Evolutionary conservation across 92 coral and sea anemone genomes (phyloP), one percentile per base, ranked within the genome.

Genomic region (Ricordea florida): DNA sequence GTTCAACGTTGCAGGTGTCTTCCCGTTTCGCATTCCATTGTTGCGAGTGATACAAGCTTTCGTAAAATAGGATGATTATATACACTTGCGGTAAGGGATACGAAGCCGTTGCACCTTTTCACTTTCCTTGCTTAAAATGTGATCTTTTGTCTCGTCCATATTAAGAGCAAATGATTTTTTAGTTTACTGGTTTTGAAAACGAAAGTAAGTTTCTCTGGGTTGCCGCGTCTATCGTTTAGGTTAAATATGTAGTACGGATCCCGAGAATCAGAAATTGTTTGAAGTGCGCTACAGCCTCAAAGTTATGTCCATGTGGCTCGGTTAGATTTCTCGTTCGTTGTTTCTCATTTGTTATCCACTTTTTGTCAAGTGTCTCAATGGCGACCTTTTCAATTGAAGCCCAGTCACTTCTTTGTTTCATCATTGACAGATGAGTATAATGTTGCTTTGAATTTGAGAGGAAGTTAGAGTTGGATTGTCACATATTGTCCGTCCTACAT

Each of bases 51-150:
- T 32, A 72, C 80, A 1, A 72, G 67, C 44, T 45, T 56, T 40
- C 69, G 56, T 36, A 72, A 13, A 16, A 72, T 20, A 16, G 78
- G 80, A 22, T 72, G 78, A 13, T 43, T n/a, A 34, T 74, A 78
- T 3, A 78, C 76, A 53, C 84, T 67, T 10, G 84, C 84, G 32
- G 84, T 55, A 2, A 78, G 68, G 3, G 84, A 67, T 36, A 38
- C 84, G 44, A 78, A 66, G 25, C 84, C 84, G 33, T 55, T 53
- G 51, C 77, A 78, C 29, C 84, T 78, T 67, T 78, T 78, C 16
- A 78, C 84, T 34, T 78, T 78, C 76, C 14, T 67, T 27, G 30
- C 56, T 57, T 28, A 78, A 35, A 17, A 37, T 18, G 34, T 65
- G 84, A 28, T 67, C 77, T 0, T 48, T 47, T 21, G 84, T 22